A percentile compares a stretch with the other conserved stretches of the same genome.
Evolutionary conservation across 2,113 vertebrate species (phyloP).

Genomic region (Engystomops pustulosus): DNA sequence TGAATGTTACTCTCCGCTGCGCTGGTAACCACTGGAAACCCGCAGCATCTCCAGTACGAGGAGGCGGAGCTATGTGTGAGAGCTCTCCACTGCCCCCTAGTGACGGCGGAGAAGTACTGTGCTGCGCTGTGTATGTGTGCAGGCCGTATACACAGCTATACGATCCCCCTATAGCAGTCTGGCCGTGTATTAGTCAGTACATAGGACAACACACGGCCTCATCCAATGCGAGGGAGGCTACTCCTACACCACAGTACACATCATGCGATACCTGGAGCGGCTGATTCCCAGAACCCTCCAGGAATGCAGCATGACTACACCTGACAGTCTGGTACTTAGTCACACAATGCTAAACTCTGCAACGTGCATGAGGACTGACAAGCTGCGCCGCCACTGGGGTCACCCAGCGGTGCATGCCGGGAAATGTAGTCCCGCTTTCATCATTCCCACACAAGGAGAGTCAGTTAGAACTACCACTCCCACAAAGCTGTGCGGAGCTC

Average conservation of each 20-base stretch:
- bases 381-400: too few species aligned
- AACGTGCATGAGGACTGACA: too few species aligned
- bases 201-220: too few species aligned
- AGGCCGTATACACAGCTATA: too few species aligned
- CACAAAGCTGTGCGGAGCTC: slow-evolving; percentile 37
- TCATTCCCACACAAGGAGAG: rapidly evolving
- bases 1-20: not conserved
- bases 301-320: too few species aligned
- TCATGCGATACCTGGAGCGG: too few species aligned
- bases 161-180: too few species aligned
- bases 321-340: too few species aligned
- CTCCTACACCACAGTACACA: slow-evolving; percentile 7
- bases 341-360: too few species aligned
- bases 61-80: not conserved
- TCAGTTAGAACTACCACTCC: slow-evolving; percentile 67
- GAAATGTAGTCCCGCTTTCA: slow-evolving; percentile 59
- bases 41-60: not conserved
- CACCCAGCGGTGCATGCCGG: slow-evolving; percentile 64
- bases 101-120: not conserved
- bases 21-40: slow-evolving; percentile 25
- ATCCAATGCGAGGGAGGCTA: not conserved
- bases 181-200: not conserved
- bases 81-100: not conserved
- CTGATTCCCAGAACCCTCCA: not conserved
- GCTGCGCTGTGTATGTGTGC: not conserved